Base-by-base conservation (phyloP, 2,797 vertebrate species). In the Xerus rutilus region DNA sequence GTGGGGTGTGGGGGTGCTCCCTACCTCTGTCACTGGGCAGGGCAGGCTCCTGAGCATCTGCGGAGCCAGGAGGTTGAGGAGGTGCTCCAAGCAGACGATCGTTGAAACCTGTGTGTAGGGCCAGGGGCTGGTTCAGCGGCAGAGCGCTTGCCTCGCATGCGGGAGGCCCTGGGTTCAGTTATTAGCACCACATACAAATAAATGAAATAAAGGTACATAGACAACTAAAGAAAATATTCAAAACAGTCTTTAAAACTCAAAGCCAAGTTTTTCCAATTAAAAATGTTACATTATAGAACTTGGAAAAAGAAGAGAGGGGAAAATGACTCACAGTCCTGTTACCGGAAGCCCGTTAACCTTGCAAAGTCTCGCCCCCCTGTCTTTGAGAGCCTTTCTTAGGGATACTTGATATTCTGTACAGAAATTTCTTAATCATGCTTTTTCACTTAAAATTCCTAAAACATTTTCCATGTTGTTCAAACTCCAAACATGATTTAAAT, bases 231-330 rank as follows among this genome's bases (percentile, higher is more conserved):
- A 15, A 17, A 52, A 52, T 4, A 47, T 52, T 52, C 15, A 17
- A 52, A 49, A 49, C 15, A 52, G 47, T 21, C 20, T 30, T 93
- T 15, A 47, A 28, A 83, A 47, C 64, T 62, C 73, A 25, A 28
- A 67, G 14, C 57, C 49, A 5, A 17, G 28, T 35, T 54, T 83
- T 67, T 45, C 69, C 57, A 64, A 17, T 82, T 62, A 20, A 78
- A 88, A 72, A 95, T 39, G 78, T 25, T 65, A 35, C 17, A 7
- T 39, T 32, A 30, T 6, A n/a, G 88, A 82, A 73, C 65, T 73
- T 90, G 86, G 86, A 73, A 91, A 69, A 62, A 92, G 73, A 93
- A 65, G 30, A 65, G 30, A 52, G 83, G 87, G 10, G n/a, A 72
- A 52, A 47, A 7, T 23, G 7, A 72, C 17, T 20, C 72, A 3